Evolutionary conservation across 2,113 vertebrate species (phyloP).

Genomic region (Grammomys surdaster): DNA sequence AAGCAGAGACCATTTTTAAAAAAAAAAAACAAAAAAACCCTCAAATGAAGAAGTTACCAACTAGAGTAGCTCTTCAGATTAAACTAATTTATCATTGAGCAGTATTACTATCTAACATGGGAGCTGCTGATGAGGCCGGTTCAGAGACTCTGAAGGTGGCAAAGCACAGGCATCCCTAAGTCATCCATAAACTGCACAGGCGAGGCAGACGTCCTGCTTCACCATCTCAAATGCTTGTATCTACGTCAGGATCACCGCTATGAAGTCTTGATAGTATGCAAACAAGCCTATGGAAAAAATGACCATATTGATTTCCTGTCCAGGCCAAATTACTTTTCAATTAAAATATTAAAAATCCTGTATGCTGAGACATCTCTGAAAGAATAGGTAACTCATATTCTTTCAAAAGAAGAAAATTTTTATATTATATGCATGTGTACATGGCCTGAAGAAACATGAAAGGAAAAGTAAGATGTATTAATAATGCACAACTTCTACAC

Average conservation of each 20-base stretch:
- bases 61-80: background rate
- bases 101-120: constrained; percentile 38
- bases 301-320: constrained; percentile 57
- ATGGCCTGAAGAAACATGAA: constrained; percentile 51
- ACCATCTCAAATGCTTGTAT: constrained; percentile 22
- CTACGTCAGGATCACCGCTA: constrained; percentile 12
- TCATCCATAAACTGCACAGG: constrained; percentile 6
- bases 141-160: constrained; percentile 58
- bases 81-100: constrained; percentile 33
- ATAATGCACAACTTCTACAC: constrained; percentile 60
- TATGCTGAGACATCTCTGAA: constrained; percentile 53
- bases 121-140: background rate
- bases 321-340: constrained; percentile 63
- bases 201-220: background rate
- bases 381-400: background rate
- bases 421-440: constrained; percentile 38
- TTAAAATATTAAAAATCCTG: constrained; percentile 65
- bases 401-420: constrained; percentile 65
- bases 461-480: constrained; percentile 68
- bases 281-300: constrained; percentile 35
- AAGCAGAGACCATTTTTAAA: background rate
- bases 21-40: background rate
- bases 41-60: background rate
- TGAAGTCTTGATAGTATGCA: constrained; percentile 36
- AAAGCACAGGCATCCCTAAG: constrained; percentile 15